Percentiles rank a stretch among this genome's conserved stretches.
phyloP scores from a whole-genome alignment of 2,888 invertebrate species.

The Meiosimyza platycephala region DNA sequence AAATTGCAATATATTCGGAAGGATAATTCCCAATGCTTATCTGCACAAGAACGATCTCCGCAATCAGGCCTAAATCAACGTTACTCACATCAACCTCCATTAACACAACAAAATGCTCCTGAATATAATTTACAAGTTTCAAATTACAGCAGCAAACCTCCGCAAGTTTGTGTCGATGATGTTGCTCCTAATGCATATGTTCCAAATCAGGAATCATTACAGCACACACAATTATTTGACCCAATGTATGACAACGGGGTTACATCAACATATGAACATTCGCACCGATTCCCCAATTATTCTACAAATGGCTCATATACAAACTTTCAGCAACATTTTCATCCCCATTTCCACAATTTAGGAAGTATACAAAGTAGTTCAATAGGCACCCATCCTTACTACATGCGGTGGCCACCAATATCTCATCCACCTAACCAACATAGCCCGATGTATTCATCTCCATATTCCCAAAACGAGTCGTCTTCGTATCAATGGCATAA shows the following conservation, averaged over 20 bases:
- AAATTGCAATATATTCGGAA: too few species aligned
- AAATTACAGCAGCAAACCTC: too few species aligned
- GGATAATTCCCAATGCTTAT: too few species aligned
- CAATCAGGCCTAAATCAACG: too few species aligned
- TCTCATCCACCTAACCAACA: slow-evolving; percentile 23
- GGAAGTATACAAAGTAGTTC: slow-evolving; percentile 10
- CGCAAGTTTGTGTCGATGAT: too few species aligned
- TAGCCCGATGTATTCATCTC: slow-evolving; percentile 9
- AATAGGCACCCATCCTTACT: slow-evolving; percentile 24
- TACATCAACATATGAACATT: slow-evolving; percentile 18
- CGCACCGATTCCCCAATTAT: slow-evolving; percentile 28
- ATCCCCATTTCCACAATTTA: slow-evolving; percentile 26
- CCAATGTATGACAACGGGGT: slow-evolving; percentile 23
- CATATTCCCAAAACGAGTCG: slow-evolving; percentile 17
- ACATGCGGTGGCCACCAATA: slow-evolving; percentile 31
- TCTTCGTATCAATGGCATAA: slow-evolving; percentile 27
- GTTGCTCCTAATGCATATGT: not conserved
- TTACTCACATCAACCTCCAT: too few species aligned
- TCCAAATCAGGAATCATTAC: slow-evolving; percentile 15
- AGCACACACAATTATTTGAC: slow-evolving; percentile 20
- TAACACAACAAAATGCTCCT: too few species aligned
- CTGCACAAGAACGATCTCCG: too few species aligned
- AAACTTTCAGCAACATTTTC: slow-evolving; percentile 19
- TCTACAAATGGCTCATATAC: slow-evolving; percentile 8
- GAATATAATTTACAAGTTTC: too few species aligned